These are phyloP conservation scores for Myanophis thanlyinensis DNA, from an alignment of 2,113 vertebrate species.

Conservation along the genomic window DNA sequence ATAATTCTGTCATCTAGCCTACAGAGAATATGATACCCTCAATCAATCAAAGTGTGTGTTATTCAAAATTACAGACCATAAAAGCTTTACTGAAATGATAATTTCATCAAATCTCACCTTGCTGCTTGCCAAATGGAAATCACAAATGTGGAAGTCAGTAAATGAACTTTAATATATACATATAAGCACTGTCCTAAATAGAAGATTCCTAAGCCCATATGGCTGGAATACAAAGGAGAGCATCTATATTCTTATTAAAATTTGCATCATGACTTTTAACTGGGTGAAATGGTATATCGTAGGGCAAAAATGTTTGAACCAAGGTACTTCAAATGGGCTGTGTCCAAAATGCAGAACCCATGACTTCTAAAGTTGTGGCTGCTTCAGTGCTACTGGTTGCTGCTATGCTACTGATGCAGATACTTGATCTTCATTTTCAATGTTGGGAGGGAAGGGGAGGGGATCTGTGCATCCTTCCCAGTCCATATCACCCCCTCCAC, in stretches of 20 bases:
- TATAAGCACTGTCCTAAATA: background rate
- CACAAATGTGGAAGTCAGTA: conserved; percentile 23
- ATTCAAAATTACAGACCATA: conserved; percentile 37
- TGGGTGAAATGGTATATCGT: background rate
- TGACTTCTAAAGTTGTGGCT: background rate
- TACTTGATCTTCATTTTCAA: background rate
- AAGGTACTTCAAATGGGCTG: background rate
- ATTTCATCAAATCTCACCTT: conserved; percentile 43
- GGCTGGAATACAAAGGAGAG: background rate
- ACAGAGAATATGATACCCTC: conserved; percentile 27
- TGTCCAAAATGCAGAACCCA: background rate
- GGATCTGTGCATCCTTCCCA: background rate
- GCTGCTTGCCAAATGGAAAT: conserved; percentile 26
- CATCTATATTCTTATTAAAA: background rate
- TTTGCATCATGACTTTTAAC: background rate
- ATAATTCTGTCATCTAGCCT: conserved; percentile 41
- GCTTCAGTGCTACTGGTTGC: background rate
- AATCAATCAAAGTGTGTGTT: conserved; percentile 21
- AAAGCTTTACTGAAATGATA: conserved; percentile 34
- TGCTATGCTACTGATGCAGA: background rate
- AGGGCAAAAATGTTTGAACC: background rate
- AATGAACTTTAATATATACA: background rate
- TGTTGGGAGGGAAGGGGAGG: too few species aligned
- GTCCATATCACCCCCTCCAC: background rate
- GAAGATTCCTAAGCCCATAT: background rate